phyloP scores from a whole-genome alignment of 2,797 vertebrate genomes.

The Manis crassicaudata region DNA sequence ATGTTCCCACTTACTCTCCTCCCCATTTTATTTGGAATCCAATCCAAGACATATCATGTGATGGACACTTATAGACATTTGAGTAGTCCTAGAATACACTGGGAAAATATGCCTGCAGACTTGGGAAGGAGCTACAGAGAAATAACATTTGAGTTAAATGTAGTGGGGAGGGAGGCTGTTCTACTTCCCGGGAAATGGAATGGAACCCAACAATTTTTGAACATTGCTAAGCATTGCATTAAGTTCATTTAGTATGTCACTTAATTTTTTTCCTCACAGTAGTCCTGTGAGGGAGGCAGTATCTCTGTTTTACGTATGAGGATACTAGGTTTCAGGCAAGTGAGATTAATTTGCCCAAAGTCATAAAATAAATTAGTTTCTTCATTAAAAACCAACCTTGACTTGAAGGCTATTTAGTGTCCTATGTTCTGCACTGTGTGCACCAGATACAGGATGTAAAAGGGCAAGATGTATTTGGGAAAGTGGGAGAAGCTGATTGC shows the following conservation, averaged over 20 bases:
- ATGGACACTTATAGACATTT: constrained; percentile 16
- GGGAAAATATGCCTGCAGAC: constrained; percentile 11
- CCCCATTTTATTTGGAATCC: constrained; percentile 23
- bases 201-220: neutral
- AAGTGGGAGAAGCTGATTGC: neutral
- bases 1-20: neutral
- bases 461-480: neutral
- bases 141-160: neutral
- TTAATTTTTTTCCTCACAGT: neutral
- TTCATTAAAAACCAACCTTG: neutral
- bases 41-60: neutral
- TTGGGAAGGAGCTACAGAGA: constrained; percentile 23
- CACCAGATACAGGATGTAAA: neutral
- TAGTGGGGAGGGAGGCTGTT: neutral
- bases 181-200: neutral
- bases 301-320: neutral
- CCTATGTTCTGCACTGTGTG: neutral
- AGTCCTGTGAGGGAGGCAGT: neutral
- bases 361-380: neutral
- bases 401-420: neutral
- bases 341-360: neutral
- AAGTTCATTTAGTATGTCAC: neutral
- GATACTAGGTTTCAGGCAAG: constrained; percentile 12
- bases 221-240: neutral
- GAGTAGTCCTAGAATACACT: neutral